Percentiles rank a stretch among this genome's conserved stretches.
These are phyloP conservation scores for Characodon lateralis DNA, from an alignment of 2,797 vertebrate genomes.

Conservation along the genomic window DNA sequence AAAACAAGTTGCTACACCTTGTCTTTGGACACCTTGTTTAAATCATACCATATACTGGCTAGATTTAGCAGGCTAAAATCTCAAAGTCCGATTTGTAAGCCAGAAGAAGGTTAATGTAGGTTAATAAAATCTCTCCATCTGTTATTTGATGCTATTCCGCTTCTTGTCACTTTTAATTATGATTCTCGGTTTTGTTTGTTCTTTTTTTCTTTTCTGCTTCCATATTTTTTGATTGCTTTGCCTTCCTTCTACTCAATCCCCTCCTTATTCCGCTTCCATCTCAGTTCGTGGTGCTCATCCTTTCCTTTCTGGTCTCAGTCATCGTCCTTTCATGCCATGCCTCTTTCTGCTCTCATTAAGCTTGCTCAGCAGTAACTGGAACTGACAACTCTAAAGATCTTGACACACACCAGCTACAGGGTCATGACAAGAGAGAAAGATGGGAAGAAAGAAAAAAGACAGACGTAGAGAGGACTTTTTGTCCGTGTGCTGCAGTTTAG, in stretches of 20 bases:
- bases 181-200: background rate
- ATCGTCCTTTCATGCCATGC: constrained; percentile 42
- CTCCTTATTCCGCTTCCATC: constrained; percentile 17
- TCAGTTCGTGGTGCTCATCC: constrained; percentile 16
- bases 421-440: constrained; percentile 51
- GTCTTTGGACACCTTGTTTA: constrained; percentile 30
- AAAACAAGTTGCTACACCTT: constrained; percentile 7
- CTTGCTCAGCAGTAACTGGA: constrained; percentile 72
- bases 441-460: constrained; percentile 9
- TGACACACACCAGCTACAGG: constrained; percentile 60
- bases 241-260: constrained; percentile 8
- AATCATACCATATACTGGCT: background rate
- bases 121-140: constrained; percentile 14
- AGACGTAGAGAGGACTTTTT: constrained; percentile 8
- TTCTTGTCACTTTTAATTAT: constrained; percentile 14
- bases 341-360: constrained; percentile 68
- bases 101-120: constrained; percentile 32
- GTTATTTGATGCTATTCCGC: constrained; percentile 10
- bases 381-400: constrained; percentile 66
- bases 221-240: constrained; percentile 2
- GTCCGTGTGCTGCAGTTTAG: background rate
- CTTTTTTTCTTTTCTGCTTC: background rate
- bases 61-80: background rate
- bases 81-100: background rate
- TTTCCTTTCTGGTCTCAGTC: constrained; percentile 15